Evolutionary conservation across 2,113 vertebrate genomes (phyloP).

Genomic region (Paraplagusia blochii): DNA sequence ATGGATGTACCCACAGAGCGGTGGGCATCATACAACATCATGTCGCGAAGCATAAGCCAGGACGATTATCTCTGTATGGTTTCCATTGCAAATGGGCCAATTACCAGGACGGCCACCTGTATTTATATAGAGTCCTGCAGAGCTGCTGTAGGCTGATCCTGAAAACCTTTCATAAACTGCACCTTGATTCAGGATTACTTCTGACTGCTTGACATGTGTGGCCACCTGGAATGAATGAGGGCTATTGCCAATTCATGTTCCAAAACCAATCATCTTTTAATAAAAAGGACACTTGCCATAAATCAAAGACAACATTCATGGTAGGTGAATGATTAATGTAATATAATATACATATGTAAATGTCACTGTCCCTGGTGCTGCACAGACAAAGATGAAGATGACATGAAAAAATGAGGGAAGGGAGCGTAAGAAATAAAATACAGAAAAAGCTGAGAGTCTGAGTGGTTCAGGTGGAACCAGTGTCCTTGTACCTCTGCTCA

Average conservation of each 20-base stretch:
- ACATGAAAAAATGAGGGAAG: not conserved
- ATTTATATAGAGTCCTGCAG: slow-evolving; percentile 30
- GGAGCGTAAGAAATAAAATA: slow-evolving; percentile 10
- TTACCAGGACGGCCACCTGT: slow-evolving; percentile 35
- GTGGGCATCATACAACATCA: slow-evolving; percentile 9
- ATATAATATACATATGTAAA: slow-evolving; percentile 52
- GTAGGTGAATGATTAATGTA: slow-evolving; percentile 48
- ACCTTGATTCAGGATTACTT: slow-evolving; percentile 17
- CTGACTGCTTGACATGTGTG: not conserved
- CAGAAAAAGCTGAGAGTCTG: not conserved
- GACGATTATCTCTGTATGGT: slow-evolving; percentile 51
- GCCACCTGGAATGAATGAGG: not conserved
- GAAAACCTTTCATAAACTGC: slow-evolving; percentile 6
- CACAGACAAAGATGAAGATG: slow-evolving; percentile 4
- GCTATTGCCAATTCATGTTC: no score
- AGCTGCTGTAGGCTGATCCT: slow-evolving; percentile 3
- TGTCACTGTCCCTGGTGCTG: not conserved
- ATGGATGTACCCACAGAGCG: slow-evolving; percentile 8
- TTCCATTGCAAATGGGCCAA: slow-evolving; percentile 38
- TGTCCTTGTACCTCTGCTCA: slow-evolving; percentile 28
- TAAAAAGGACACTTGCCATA: slow-evolving; percentile 49
- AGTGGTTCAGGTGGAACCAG: not conserved
- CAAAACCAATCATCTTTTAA: no score
- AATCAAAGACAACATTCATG: slow-evolving; percentile 58
- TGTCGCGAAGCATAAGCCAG: slow-evolving; percentile 36